Base-by-base conservation (phyloP, 2,888 invertebrate genomes). In the Eristalis intricaria region DNA sequence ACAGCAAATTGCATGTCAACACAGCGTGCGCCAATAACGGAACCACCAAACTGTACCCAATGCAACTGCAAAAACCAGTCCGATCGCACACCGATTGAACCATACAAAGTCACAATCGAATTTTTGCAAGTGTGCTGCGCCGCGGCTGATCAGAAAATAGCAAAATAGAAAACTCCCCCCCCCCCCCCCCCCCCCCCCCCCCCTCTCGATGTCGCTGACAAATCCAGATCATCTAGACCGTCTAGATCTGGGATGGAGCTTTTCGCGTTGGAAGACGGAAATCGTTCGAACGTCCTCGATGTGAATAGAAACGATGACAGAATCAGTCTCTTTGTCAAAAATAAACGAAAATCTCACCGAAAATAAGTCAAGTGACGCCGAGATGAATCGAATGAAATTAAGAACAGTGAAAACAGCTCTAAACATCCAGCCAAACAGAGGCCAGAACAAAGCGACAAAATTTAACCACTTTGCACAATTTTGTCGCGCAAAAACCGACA, bases 381-480 rank as follows among this genome's bases (percentile, higher is more conserved):
- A 32, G 35, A 32, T 7, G 32, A 65, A 69, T 65, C 22, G 22
- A 75, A 60, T 32, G 22, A 75, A 65, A 60, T 60, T 19, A 61
- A 78, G 32, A 75, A 65, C n/a, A 64, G 60, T 29, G 58, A 74
- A 63, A 83, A 68, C 22, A 40, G 29, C 19, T 19, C 11, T 40
- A 58, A 40, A 11, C 7, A 43, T 19, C n/a, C 50, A 19, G 50
- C 19, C 50, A 50, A 50, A 50, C 50, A 50, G n/a, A 50, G 50
- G 19, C 19, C 50, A 50, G 15, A 35, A 64, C 50, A 58, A 56
- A 15, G 38, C n/a, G 10, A n/a, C 13, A 58, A 23, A 80, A 85
- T 60, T 73, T 64, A 38, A 77, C 73, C 66, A 77, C 85, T 81
- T 81, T 50, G 85, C 85, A 77, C 43, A 74, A 69, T 26, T 65